Base-by-base conservation (phyloP, 2,888 invertebrate species). In the Brachypalpus laphriformis region DNA sequence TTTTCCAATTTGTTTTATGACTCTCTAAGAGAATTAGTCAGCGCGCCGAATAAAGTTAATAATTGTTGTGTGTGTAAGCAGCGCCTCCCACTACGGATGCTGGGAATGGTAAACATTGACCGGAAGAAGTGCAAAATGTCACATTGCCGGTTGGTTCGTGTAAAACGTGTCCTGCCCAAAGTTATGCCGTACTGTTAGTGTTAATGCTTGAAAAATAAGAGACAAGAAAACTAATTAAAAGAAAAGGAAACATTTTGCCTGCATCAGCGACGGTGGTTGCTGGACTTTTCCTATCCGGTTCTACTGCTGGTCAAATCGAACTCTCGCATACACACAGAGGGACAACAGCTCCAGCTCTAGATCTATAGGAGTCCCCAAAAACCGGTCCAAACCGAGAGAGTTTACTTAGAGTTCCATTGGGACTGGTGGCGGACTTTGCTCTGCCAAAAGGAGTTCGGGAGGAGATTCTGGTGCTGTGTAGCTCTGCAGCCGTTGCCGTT, bases 221-320 rank as follows among this genome's bases (percentile, higher is more conserved):
- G 47, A 65, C 71, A 71, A 75, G 68, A 59, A 65, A 85, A 66
- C 70, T 72, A 81, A 85, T 76, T 85, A 80, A 76, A 75, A 56
- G 59, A 71, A 66, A 85, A 70, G 80, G 65, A 80, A 83, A 81
- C 61, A 70, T 83, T 78, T 75, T 74, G 57, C 20, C 63, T 5
- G 40, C 16, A 37, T 40, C 18, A 47, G 28, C 74, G 42, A 51
- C 34, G 42, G 56, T 77, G 77, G 76, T 54, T 40, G 54, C 66
- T 59, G 85, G 75, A 71, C 65, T 76, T 76, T 81, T 81, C 56
- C 81, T 81, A 85, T 85, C 85, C 85, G 85, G 85, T 85, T 85
- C 75, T 85, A 76, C 76, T 54, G 65, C 78, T 83, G 83, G 83
- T 78, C 83, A 83, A 78, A 70, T 56, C 61, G 45, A 63, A 56